A percentile compares a stretch with the other conserved stretches of the same genome.
These are phyloP conservation scores for Sialis lutaria DNA, from an alignment of 2,888 invertebrate genomes.

Conservation along the genomic window DNA sequence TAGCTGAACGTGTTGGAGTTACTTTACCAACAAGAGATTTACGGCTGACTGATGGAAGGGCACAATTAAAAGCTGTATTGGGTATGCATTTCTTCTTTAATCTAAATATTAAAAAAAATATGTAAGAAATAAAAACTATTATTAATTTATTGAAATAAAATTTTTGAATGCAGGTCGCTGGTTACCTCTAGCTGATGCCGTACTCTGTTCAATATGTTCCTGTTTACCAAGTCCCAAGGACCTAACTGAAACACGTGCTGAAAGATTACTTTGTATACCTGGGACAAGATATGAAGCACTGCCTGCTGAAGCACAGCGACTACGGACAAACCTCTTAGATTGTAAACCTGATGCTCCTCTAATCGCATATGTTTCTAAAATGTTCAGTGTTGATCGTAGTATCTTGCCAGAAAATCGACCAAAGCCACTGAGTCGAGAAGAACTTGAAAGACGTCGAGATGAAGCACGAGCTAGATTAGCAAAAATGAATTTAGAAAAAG, in stretches of 20 bases:
- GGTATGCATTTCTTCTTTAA: too few species aligned
- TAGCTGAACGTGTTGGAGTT: slow-evolving; percentile 61
- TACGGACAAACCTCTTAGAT: slow-evolving; percentile 49
- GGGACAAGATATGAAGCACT: slow-evolving; percentile 48
- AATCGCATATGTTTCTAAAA: slow-evolving; percentile 70
- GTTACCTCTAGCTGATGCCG: slow-evolving; percentile 69
- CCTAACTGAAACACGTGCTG: slow-evolving; percentile 58
- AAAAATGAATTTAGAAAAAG: slow-evolving; percentile 24
- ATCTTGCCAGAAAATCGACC: slow-evolving; percentile 64
- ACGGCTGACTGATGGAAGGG: slow-evolving; percentile 56
- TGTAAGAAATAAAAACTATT: too few species aligned
- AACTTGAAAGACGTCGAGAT: slow-evolving; percentile 50
- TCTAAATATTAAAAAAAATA: too few species aligned
- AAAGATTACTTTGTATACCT: slow-evolving; percentile 63
- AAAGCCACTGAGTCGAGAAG: slow-evolving; percentile 56
- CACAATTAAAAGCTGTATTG: slow-evolving; percentile 48
- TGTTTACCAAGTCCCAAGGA: slow-evolving; percentile 69
- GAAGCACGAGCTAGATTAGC: slow-evolving; percentile 46
- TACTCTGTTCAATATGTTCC: slow-evolving; percentile 65
- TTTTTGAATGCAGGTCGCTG: slow-evolving; percentile 58
- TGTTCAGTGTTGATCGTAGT: slow-evolving; percentile 67
- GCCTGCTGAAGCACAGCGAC: slow-evolving; percentile 46
- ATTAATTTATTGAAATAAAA: too few species aligned
- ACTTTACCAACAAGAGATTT: slow-evolving; percentile 60
- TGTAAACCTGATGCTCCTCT: slow-evolving; percentile 49